These are phyloP conservation scores for Xanthorhoe designata DNA, from an alignment of 2,888 invertebrate genomes.

Conservation along the genomic window DNA sequence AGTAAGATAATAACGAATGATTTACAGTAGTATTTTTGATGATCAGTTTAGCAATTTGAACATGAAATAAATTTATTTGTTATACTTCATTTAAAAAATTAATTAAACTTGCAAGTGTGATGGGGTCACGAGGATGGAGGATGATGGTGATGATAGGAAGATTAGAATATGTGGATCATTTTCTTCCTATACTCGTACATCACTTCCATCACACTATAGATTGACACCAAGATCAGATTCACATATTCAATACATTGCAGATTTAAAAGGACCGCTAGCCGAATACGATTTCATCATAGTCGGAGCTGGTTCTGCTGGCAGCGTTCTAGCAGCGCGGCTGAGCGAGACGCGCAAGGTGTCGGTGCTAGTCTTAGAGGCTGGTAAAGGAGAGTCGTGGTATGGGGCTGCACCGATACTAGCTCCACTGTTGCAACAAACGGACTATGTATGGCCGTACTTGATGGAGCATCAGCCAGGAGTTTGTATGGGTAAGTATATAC, in stretches of 20 bases:
- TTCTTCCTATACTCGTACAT: too few relatives aligned
- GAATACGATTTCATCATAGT: constrained; percentile 81
- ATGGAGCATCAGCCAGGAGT: constrained; percentile 84
- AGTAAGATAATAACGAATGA: too few relatives aligned
- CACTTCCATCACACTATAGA: too few relatives aligned
- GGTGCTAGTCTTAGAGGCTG: constrained; percentile 81
- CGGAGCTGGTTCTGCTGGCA: constrained; percentile 84
- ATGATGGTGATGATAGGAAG: too few relatives aligned
- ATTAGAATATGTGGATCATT: too few relatives aligned
- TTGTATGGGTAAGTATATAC: constrained; percentile 69
- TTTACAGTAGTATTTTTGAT: too few relatives aligned
- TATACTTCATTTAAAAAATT: too few relatives aligned
- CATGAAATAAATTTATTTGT: too few relatives aligned
- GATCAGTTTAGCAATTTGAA: too few relatives aligned
- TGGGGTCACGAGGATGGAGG: too few relatives aligned
- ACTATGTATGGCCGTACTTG: constrained; percentile 81
- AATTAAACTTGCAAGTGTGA: too few relatives aligned
- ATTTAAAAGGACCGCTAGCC: constrained; percentile 67
- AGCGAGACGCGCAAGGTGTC: constrained; percentile 75
- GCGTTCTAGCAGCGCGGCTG: constrained; percentile 80
- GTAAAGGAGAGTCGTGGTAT: constrained; percentile 72
- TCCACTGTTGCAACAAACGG: constrained; percentile 70
- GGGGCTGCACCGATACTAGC: constrained; percentile 78
- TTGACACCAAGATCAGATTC: neutral
- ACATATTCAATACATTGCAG: constrained; percentile 48